Percentiles rank a stretch among this genome's conserved stretches.
phyloP scores from a whole-genome alignment of 2,888 invertebrate species.

The Cancer borealis region DNA sequence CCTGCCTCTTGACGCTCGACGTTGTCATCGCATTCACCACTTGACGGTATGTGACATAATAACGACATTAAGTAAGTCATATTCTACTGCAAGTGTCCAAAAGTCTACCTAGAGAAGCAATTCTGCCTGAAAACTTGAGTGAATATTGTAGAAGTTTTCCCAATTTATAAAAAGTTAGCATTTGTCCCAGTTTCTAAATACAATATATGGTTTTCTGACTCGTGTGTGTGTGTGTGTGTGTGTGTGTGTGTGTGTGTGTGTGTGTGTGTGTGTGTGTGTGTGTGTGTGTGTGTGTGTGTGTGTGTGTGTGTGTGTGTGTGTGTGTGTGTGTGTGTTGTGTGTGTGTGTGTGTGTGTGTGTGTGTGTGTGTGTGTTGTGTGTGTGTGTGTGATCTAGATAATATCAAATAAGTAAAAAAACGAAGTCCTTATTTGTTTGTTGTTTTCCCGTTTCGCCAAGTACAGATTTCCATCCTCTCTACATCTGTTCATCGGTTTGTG shows the following conservation, averaged over 20 bases:
- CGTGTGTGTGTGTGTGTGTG: constrained; percentile 2
- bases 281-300: not conserved
- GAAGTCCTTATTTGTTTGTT: not conserved
- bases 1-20: constrained; percentile 18
- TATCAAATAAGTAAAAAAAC: not conserved
- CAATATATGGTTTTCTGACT: not conserved
- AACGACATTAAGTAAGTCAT: not conserved
- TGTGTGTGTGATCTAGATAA: not conserved
- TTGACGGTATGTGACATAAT: not conserved
- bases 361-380: constrained; percentile 26
- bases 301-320: not conserved
- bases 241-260: constrained; percentile 2
- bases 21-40: not conserved
- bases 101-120: not conserved
- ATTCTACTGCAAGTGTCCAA: not conserved
- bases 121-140: not conserved
- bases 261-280: constrained; percentile 26
- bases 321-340: not conserved
- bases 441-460: not conserved
- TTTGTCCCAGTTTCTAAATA: not conserved
- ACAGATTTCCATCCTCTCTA: not conserved
- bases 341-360: constrained; percentile 3
- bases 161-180: too few species aligned
- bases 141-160: not conserved
- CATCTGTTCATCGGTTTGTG: not conserved